phyloP scores from a whole-genome alignment of 2,113 vertebrate species.

The Chinchilla lanigera region DNA sequence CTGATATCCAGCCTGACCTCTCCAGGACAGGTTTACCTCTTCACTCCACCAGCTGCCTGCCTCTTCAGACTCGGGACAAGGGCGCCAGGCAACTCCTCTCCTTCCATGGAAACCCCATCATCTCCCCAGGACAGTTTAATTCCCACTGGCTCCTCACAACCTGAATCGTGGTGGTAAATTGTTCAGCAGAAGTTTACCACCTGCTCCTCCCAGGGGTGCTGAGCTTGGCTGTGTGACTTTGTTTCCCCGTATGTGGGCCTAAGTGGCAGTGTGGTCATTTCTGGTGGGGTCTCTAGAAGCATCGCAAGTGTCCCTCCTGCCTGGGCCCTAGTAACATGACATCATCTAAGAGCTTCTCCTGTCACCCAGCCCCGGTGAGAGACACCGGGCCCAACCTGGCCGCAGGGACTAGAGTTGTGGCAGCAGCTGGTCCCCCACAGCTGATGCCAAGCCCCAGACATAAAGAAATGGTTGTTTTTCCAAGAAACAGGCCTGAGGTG shows the following conservation, averaged over 20 bases:
- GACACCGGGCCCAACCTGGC: no score
- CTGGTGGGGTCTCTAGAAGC: neutral
- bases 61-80: neutral
- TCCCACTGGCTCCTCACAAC: no score
- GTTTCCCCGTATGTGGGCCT: neutral
- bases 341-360: neutral
- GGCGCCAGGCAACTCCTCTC: neutral
- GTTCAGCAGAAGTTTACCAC: neutral
- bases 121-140: neutral
- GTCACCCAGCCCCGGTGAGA: neutral
- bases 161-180: neutral
- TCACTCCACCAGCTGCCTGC: neutral
- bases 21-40: neutral
- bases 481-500: neutral
- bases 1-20: neutral
- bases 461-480: neutral
- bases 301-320: neutral
- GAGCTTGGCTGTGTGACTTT: neutral
- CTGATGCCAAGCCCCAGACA: fast-evolving
- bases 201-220: neutral
- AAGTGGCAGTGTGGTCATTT: neutral
- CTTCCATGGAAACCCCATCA: neutral
- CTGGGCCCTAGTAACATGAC: neutral
- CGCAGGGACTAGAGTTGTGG: neutral
- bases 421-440: neutral